Base-by-base conservation (phyloP, 2,888 invertebrate species). In the Leptinotarsa haldemani region DNA sequence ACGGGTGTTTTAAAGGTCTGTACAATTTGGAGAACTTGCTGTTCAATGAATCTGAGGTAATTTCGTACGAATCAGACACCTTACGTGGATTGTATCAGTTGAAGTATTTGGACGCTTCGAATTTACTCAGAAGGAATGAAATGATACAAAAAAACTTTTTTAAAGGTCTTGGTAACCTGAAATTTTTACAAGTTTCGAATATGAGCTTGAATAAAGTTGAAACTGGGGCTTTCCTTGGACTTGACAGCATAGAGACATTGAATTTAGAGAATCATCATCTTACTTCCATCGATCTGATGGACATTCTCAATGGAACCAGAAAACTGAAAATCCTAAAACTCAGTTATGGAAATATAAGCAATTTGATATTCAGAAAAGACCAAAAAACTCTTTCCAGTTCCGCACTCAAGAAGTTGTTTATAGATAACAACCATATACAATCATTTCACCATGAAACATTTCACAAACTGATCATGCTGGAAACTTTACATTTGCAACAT, bases 1-100 rank as follows among this genome's bases (percentile, higher is more conserved):
- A 65, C 2, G 50, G 64, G 20, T 65, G 70, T 22, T 73, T 75
- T 22, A 58, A 46, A 25, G 75, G 75, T 0, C 46, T 70, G 9
- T 75, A 70, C 58, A 70, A 73, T 22, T 65, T 75, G 46, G n/a
- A 48, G 2, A 53, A 47, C 4, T 25, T 73, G 46, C 13, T 18
- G 18, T 73, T 73, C 48, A 46, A 64, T 0, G 30, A 69, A 15
- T 40, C 68, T 16, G 18, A 64, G 4, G 52, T 73, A 5, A 16
- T 47, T 15, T 16, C 22, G 7, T n/a, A 67, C 15, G 75, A 68
- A n/a, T 4, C 46, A 1, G 68, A 64, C 1, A 64, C 69, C 50
- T 20, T 71, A 18, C 16, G 63, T n/a, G 30, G 53, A 16, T 46
- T 74, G n/a, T 71, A 52, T 50, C 40, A 71, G n/a, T 53, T 74